phyloP scores from a whole-genome alignment of 1,140 invertebrate genomes.

The Camponotus pennsylvanicus region DNA sequence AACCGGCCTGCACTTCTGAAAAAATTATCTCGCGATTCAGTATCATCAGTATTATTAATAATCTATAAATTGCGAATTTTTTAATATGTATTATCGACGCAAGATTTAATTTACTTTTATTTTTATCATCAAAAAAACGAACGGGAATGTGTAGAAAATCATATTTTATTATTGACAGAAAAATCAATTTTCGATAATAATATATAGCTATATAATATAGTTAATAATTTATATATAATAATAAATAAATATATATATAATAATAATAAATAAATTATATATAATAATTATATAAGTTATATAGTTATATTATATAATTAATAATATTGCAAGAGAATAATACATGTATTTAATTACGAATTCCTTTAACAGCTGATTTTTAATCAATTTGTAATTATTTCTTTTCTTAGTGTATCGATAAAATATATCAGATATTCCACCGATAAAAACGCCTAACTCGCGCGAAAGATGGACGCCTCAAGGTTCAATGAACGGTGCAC shows the following conservation, averaged over 20 bases:
- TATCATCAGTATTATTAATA: not conserved
- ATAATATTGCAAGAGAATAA: not conserved
- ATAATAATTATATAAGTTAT: too few relatives aligned
- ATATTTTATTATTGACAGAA: not conserved
- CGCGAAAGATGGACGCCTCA: constrained; percentile 2
- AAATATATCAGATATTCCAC: not conserved
- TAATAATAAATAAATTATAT: too few relatives aligned
- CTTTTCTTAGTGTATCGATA: not conserved
- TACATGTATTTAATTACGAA: not conserved
- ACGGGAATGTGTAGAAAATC: not conserved
- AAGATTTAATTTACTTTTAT: not conserved
- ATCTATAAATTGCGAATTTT: not conserved
- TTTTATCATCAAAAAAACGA: not conserved
- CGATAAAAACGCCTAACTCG: not conserved
- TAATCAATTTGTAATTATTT: constrained; percentile 26
- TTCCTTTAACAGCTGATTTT: not conserved
- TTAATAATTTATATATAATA: not conserved
- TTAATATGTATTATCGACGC: too few relatives aligned
- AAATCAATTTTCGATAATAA: too few relatives aligned
- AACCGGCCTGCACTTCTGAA: not conserved
- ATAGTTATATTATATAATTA: not conserved
- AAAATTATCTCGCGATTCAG: not conserved
- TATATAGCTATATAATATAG: not conserved
- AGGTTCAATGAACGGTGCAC: constrained; percentile 35
- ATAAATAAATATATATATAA: too few relatives aligned